phyloP scores from a whole-genome alignment of 2,113 vertebrate genomes.

The Gulo gulo region DNA sequence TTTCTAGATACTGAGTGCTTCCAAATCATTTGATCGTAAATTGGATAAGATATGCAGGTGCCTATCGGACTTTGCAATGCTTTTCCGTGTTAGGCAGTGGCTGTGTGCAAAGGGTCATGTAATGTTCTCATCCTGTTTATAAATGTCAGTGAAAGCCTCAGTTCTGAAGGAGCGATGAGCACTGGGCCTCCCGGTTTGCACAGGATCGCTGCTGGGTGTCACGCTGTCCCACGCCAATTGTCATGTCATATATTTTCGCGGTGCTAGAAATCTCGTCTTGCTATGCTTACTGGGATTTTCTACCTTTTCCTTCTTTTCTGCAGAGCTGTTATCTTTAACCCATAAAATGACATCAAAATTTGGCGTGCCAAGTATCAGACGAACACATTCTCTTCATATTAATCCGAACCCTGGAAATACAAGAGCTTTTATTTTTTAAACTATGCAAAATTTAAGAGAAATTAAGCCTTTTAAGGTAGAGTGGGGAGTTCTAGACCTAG shows the following conservation, averaged over 20 bases:
- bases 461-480: neutral
- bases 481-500: neutral
- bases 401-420: neutral
- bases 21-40: neutral
- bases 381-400: neutral
- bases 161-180: neutral
- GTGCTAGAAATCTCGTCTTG: neutral
- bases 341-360: neutral
- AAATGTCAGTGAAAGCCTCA: neutral
- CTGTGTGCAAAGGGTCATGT: neutral
- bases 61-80: neutral
- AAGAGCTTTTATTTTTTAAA: neutral
- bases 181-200: accelerated
- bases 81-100: neutral
- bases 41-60: neutral
- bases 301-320: neutral
- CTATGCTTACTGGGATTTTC: neutral
- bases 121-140: neutral
- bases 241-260: neutral
- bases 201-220: neutral
- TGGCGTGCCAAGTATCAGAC: neutral
- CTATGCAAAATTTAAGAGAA: neutral
- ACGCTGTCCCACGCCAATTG: neutral
- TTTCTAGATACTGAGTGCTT: neutral
- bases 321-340: neutral